Evolutionary conservation across 2,113 vertebrate species (phyloP).

Genomic region (Hystrix brachyura): DNA sequence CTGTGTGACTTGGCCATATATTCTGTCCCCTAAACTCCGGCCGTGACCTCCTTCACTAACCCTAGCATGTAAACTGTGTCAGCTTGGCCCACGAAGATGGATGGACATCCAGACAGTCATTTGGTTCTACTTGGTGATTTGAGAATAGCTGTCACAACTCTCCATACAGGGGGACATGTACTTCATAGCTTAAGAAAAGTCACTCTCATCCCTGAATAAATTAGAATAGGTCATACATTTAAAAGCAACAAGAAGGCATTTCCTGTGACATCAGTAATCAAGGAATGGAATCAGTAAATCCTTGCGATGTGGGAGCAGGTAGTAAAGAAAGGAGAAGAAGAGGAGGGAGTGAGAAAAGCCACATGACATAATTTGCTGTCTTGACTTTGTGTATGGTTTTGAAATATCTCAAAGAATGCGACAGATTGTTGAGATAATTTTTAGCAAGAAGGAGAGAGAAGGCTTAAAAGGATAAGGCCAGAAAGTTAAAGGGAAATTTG

Average conservation of each 20-base stretch:
- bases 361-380: not conserved
- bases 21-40: not conserved
- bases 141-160: not conserved
- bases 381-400: constrained; percentile 24
- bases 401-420: not conserved
- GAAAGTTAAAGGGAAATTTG: not conserved
- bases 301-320: not conserved
- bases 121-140: not conserved
- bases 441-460: not conserved
- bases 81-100: not conserved
- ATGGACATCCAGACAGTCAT: not conserved
- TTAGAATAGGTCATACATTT: constrained; percentile 46
- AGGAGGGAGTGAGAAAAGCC: not conserved
- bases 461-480: not conserved
- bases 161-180: not conserved
- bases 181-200: not conserved
- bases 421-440: not conserved
- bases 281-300: constrained; percentile 7
- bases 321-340: not conserved
- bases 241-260: constrained; percentile 26
- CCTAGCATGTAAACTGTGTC: not conserved
- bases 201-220: constrained; percentile 48
- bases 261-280: constrained; percentile 6
- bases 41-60: not conserved
- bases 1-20: not conserved